Base-by-base conservation (phyloP, 2,888 invertebrate species). In the Dorcus parallelipipedus region DNA sequence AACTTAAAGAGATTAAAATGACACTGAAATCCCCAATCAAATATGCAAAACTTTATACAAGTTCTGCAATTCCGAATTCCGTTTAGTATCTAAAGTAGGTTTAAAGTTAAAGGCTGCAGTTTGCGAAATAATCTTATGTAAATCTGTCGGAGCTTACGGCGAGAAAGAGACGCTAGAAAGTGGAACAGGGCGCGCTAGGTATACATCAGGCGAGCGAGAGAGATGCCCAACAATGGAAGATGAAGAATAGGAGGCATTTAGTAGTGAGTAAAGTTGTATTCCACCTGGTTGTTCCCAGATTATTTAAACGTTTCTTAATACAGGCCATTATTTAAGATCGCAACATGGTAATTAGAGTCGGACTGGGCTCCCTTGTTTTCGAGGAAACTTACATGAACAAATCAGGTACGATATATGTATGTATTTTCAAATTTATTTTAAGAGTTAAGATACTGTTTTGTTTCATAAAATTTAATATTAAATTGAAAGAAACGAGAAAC, bases 261-360 rank as follows among this genome's bases (percentile, higher is more conserved):
- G 26, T 33, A 33, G 73, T 71, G 75, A 73, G 75, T 76, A 76
- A 77, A 76, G 71, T 76, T 74, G 73, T 73, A 73, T 70, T 72
- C 74, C 78, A 78, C 78, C 78, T 78, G 78, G 73, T 73, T 73
- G 75, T 78, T 78, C 78, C 74, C 78, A 78, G 78, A 78, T 78
- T 78, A 78, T 78, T 78, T 78, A 78, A 78, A 76, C 77, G 77
- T 76, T 78, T 78, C 77, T 78, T 78, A 78, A 78, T 78, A 77
- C 78, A 73, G 72, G 73, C 76, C 77, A 76, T 78, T 77, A 78
- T 78, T 78, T 78, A 78, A 75, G 76, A 77, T 77, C 73, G 72
- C 75, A 73, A 71, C 71, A 76, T 75, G 75, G 71, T 76, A 76
- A 75, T 75, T 76, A 69, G 68, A 65, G 67, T 61, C 60, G 64